Evolutionary conservation across 1,140 invertebrate species (phyloP).

Genomic region (Anagrus nilaparvatae): DNA sequence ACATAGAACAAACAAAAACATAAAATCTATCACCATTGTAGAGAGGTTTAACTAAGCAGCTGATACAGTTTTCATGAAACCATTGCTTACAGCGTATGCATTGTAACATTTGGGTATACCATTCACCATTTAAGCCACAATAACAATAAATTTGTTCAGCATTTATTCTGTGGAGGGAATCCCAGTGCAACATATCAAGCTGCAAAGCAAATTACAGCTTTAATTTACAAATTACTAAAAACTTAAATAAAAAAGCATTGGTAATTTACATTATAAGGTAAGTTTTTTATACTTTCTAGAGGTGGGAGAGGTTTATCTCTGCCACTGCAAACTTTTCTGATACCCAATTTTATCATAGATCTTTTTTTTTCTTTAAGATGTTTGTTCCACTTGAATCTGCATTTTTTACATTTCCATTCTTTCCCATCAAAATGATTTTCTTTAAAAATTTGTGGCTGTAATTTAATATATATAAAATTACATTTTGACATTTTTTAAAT

Average conservation of each 20-base stretch:
- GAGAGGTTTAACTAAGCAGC: constrained; percentile 66
- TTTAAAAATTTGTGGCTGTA: constrained; percentile 37
- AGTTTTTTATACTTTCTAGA: constrained; percentile 34
- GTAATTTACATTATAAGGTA: constrained; percentile 47
- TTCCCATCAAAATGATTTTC: constrained; percentile 34
- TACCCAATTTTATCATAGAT: constrained; percentile 40
- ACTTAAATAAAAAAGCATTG: constrained; percentile 9
- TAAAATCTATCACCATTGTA: constrained; percentile 84
- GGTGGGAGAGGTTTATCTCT: constrained; percentile 36
- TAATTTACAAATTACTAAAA: constrained; percentile 7
- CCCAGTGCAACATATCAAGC: constrained; percentile 58
- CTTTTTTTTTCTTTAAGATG: constrained; percentile 37
- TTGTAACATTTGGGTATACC: constrained; percentile 82
- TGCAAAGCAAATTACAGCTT: constrained; percentile 35
- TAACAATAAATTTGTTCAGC: constrained; percentile 78
- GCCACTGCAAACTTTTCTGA: constrained; percentile 38
- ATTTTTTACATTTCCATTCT: constrained; percentile 53
- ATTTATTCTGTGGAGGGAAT: constrained; percentile 66
- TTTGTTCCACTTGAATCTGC: too few relatives aligned
- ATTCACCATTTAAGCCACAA: constrained; percentile 76
- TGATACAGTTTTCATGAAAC: constrained; percentile 85
- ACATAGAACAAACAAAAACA: constrained; percentile 77
- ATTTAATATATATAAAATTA: too few relatives aligned
- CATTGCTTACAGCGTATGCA: constrained; percentile 80
- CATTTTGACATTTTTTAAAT: too few relatives aligned